Evolutionary conservation across 2,888 invertebrate species (phyloP).

Genomic region (Cataglyphis rosenhaueri): DNA sequence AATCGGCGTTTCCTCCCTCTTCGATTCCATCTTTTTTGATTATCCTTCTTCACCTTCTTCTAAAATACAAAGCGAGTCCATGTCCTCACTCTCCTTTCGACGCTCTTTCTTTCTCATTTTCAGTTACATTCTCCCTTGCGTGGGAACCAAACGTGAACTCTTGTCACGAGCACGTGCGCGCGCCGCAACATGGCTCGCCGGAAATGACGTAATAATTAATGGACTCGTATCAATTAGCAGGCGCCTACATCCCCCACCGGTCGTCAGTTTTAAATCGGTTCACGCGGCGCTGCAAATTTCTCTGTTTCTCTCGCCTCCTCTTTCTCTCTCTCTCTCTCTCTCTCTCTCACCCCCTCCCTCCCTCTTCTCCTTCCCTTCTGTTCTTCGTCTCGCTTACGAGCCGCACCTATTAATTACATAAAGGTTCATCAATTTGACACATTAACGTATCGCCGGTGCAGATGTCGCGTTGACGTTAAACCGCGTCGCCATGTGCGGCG

Average conservation of each 20-base stretch:
- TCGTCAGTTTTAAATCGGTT: conserved; percentile 81
- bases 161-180: conserved; percentile 83
- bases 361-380: background rate
- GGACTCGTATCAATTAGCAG: conserved; percentile 84
- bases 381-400: conserved; percentile 10
- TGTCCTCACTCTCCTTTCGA: background rate
- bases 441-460: conserved; percentile 84
- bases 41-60: background rate
- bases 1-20: background rate
- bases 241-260: conserved; percentile 73
- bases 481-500: conserved; percentile 72
- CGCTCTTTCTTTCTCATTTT: conserved; percentile 15
- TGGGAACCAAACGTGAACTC: conserved; percentile 61
- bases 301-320: conserved; percentile 40
- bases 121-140: conserved; percentile 28
- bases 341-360: background rate
- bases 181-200: conserved; percentile 80
- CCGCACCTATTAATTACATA: conserved; percentile 83
- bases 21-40: conserved; percentile 43
- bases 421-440: conserved; percentile 85
- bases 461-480: conserved; percentile 80
- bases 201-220: conserved; percentile 85
- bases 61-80: background rate
- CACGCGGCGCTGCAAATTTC: conserved; percentile 70
- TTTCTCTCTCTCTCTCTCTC: no score